Evolutionary conservation across 2,113 vertebrate species (phyloP).

Genomic region (Pseudopipra pipra): DNA sequence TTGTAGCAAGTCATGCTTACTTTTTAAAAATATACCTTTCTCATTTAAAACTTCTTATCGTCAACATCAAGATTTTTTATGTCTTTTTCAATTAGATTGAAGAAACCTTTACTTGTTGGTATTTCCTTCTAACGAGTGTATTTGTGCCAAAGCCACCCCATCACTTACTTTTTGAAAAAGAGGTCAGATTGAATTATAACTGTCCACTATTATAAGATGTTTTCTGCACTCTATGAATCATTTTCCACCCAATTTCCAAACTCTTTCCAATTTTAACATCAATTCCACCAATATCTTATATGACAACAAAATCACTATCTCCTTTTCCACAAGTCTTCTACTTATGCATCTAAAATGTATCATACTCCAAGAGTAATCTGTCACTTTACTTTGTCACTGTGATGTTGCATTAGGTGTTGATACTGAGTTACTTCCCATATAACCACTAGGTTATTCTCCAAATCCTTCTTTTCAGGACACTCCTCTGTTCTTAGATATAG

Average conservation of each 20-base stretch:
- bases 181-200: neutral
- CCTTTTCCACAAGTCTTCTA: neutral
- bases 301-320: neutral
- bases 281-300: neutral
- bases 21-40: neutral
- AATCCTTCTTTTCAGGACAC: neutral
- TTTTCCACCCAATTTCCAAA: neutral
- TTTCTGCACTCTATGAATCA: neutral
- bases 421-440: neutral
- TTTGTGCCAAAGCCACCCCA: neutral
- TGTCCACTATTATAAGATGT: neutral
- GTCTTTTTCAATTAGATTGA: neutral
- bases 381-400: neutral
- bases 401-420: neutral
- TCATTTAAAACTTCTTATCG: neutral
- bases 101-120: neutral
- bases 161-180: neutral
- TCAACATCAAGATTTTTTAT: neutral
- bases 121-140: neutral
- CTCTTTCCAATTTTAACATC: neutral
- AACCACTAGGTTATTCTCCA: neutral
- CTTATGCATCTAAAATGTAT: neutral
- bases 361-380: neutral
- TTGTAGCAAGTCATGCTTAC: neutral
- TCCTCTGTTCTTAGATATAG: neutral